Conservation (phyloP, 2,797 vertebrate genomes). For the Epinephelus coioides region DNA sequence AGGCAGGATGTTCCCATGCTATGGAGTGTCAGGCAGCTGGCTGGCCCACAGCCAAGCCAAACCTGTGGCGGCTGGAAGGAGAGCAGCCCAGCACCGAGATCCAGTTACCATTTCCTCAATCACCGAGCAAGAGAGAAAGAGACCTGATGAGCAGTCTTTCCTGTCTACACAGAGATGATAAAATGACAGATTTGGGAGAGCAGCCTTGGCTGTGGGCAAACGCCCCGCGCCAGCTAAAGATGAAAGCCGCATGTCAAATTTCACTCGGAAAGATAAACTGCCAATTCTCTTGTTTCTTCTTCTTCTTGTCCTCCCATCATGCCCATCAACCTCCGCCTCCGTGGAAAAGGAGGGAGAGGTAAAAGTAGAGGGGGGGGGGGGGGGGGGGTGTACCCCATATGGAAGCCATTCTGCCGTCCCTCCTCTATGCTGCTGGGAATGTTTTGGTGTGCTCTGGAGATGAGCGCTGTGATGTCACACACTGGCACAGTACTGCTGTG, state of each 20-base stretch:
- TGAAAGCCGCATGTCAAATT: conserved; percentile 65
- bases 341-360: conserved; percentile 46
- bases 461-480: conserved; percentile 77
- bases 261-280: conserved; percentile 58
- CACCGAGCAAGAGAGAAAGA: conserved; percentile 48
- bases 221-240: conserved; percentile 53
- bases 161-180: conserved; percentile 67
- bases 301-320: conserved; percentile 46
- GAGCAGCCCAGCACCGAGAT: conserved; percentile 71
- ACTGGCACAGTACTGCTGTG: conserved; percentile 73
- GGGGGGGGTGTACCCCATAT: conserved; percentile 61
- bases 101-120: conserved; percentile 84
- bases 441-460: conserved; percentile 73
- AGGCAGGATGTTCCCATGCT: conserved; percentile 91
- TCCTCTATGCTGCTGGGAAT: conserved; percentile 60
- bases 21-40: conserved; percentile 87
- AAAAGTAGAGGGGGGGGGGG: not conserved
- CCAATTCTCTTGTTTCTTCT: conserved; percentile 59
- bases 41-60: conserved; percentile 86
- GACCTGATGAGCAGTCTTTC: conserved; percentile 72
- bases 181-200: conserved; percentile 70
- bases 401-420: conserved; percentile 75
- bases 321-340: conserved; percentile 34
- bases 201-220: conserved; percentile 46
- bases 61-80: conserved; percentile 80